phyloP scores from a whole-genome alignment of 2,113 vertebrate genomes.

The Hucho hucho region DNA sequence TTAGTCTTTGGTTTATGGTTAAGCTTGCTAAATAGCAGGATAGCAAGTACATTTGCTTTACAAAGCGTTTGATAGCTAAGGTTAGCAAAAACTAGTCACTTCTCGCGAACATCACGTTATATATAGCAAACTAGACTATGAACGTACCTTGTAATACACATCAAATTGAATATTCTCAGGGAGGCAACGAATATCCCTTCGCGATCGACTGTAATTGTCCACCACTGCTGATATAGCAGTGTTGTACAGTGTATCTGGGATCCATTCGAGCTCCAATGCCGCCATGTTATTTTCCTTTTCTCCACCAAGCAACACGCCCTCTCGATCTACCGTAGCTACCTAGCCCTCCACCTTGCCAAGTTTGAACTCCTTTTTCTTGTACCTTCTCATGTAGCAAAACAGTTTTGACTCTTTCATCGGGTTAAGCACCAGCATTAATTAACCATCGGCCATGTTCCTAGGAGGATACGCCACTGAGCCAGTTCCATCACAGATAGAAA shows the following conservation, averaged over 20 bases:
- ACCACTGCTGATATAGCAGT: slow-evolving; percentile 97
- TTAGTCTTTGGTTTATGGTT: too few species aligned
- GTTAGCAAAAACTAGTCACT: too few species aligned
- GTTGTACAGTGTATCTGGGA: slow-evolving; percentile 97
- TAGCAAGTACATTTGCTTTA: too few species aligned
- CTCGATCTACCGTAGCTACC: not conserved
- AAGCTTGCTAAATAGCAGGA: too few species aligned
- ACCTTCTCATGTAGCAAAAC: slow-evolving; percentile 1
- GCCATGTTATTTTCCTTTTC: slow-evolving; percentile 89
- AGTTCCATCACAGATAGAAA: not conserved
- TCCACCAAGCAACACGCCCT: not conserved
- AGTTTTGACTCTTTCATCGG: not conserved
- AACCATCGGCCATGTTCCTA: not conserved
- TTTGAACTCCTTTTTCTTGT: not conserved
- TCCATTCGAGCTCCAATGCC: slow-evolving; percentile 97
- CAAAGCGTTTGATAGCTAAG: too few species aligned
- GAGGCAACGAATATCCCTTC: slow-evolving; percentile 90
- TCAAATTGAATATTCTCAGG: slow-evolving; percentile 98
- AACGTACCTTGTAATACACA: slow-evolving; percentile 93
- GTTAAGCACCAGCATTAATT: not conserved
- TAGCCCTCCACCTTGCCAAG: slow-evolving; percentile 1
- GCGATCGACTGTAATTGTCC: slow-evolving; percentile 91
- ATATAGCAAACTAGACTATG: not conserved
- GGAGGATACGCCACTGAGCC: not conserved
- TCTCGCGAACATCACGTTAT: too few species aligned